phyloP scores from a whole-genome alignment of 2,888 invertebrate species.

The Dysmachus trigonus region DNA sequence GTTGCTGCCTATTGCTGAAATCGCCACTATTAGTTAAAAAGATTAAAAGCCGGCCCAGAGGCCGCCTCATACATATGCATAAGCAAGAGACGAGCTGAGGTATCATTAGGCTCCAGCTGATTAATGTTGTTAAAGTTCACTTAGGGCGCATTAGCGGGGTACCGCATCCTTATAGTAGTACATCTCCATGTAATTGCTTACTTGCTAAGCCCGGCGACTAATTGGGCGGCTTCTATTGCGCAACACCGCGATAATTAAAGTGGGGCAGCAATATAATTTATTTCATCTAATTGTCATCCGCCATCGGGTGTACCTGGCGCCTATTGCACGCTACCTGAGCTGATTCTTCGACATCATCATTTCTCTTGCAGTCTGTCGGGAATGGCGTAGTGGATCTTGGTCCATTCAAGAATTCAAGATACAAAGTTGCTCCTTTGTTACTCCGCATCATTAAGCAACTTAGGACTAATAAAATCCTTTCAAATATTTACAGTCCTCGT shows the following conservation, averaged over 20 bases:
- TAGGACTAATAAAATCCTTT: background rate
- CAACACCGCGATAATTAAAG: background rate
- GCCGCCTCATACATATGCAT: background rate
- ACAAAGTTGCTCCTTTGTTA: background rate
- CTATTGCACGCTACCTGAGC: background rate
- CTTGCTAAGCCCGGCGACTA: background rate
- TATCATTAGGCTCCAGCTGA: background rate
- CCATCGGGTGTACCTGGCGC: background rate
- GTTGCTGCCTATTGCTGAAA: background rate
- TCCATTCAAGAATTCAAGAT: background rate
- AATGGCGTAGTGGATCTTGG: background rate
- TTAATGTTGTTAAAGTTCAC: slow-evolving; percentile 8
- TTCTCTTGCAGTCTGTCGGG: background rate
- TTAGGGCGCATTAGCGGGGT: background rate
- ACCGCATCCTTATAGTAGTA: background rate
- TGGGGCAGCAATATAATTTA: background rate
- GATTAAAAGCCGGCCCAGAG: background rate
- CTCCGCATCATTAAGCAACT: background rate
- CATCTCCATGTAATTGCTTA: background rate
- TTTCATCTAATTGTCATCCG: background rate
- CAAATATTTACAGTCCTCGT: background rate
- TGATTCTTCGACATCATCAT: background rate
- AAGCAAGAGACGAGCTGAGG: background rate
- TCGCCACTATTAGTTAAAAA: background rate
- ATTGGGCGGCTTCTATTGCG: background rate